phyloP scores from a whole-genome alignment of 1,140 invertebrate genomes.

The Dufourea novaeangliae region DNA sequence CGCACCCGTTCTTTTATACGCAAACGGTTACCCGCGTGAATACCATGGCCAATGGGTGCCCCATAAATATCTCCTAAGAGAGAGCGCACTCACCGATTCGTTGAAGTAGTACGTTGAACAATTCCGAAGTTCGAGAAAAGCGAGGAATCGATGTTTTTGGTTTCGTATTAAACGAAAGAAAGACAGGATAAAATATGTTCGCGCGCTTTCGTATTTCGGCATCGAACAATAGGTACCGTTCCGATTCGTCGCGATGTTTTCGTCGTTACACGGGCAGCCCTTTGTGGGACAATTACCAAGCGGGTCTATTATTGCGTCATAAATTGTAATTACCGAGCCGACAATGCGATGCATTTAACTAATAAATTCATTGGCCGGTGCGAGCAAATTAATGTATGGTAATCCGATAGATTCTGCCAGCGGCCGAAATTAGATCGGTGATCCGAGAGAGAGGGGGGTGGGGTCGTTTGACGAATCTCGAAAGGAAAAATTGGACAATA shows the following conservation, averaged over 20 bases:
- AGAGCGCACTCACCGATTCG: constrained; percentile 6
- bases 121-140: constrained; percentile 10
- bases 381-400: constrained; percentile 67
- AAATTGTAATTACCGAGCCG: constrained; percentile 63
- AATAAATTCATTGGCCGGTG: constrained; percentile 64
- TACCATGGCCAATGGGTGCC: constrained; percentile 6
- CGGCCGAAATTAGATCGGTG: constrained; percentile 59
- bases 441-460: constrained; percentile 15
- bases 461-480: constrained; percentile 40
- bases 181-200: not conserved
- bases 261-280: not conserved
- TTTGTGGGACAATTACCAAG: constrained; percentile 46
- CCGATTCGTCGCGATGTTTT: not conserved
- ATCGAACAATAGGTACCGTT: not conserved
- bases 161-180: not conserved
- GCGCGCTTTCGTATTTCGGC: not conserved
- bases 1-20: constrained; percentile 19
- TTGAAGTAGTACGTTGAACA: constrained; percentile 43
- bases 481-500: constrained; percentile 59
- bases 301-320: constrained; percentile 61
- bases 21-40: constrained; percentile 9
- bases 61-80: constrained; percentile 36
- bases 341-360: constrained; percentile 63
- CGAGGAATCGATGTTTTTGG: not conserved
- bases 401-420: constrained; percentile 58